A percentile compares a stretch with the other conserved stretches of the same genome.
These are phyloP conservation scores for Tetanocera ferruginea DNA, from an alignment of 2,888 invertebrate genomes.

Conservation along the genomic window DNA sequence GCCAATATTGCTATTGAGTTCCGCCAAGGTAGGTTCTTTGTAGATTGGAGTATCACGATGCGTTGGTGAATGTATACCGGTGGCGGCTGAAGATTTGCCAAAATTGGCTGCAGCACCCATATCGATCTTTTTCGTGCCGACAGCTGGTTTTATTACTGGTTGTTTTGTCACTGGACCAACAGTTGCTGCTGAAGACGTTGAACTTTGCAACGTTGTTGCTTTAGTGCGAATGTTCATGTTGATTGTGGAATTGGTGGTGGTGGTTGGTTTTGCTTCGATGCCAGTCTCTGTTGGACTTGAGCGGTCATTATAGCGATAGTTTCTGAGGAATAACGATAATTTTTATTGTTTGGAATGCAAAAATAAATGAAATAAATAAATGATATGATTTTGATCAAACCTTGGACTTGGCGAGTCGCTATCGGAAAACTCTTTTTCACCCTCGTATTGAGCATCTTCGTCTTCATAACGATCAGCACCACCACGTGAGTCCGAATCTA, in stretches of 20 bases:
- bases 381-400: constrained; percentile 49
- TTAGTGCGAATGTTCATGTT: constrained; percentile 64
- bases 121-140: constrained; percentile 73
- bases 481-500: constrained; percentile 65
- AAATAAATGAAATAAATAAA: background rate
- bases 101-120: constrained; percentile 79
- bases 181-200: constrained; percentile 59
- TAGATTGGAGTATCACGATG: constrained; percentile 68
- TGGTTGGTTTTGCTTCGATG: constrained; percentile 58
- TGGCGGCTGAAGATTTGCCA: constrained; percentile 70
- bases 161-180: constrained; percentile 69
- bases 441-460: constrained; percentile 74
- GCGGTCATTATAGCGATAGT: constrained; percentile 69
- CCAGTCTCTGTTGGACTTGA: constrained; percentile 65
- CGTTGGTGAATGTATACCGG: constrained; percentile 69
- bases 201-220: constrained; percentile 51
- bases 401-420: constrained; percentile 73
- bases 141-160: constrained; percentile 64
- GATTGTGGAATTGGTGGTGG: constrained; percentile 54
- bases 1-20: constrained; percentile 48
- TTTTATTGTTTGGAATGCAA: background rate
- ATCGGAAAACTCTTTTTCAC: constrained; percentile 79
- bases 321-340: constrained; percentile 52
- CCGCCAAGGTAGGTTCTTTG: constrained; percentile 40
- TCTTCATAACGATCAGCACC: constrained; percentile 69